Conservation (phyloP, 2,888 invertebrate genomes). For the Parnassius apollo region DNA sequence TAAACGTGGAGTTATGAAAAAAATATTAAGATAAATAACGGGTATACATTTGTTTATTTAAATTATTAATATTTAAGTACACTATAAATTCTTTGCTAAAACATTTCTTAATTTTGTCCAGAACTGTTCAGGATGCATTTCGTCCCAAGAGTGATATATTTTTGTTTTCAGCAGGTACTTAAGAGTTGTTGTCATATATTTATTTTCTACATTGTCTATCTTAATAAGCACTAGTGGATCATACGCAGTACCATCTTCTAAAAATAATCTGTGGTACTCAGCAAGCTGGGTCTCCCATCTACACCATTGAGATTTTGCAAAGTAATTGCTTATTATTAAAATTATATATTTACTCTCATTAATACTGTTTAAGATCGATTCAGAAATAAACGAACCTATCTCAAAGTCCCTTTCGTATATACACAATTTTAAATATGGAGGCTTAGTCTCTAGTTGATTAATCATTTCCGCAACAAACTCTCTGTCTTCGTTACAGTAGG, state of each 20-base stretch:
- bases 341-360: slow-evolving; percentile 84
- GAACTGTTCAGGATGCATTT: slow-evolving; percentile 63
- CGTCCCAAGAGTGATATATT: slow-evolving; percentile 83
- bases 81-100: slow-evolving; percentile 38
- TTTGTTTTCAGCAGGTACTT: slow-evolving; percentile 83
- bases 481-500: slow-evolving; percentile 82
- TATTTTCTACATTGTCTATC: slow-evolving; percentile 79
- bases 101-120: slow-evolving; percentile 67
- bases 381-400: slow-evolving; percentile 83
- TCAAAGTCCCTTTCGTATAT: slow-evolving; percentile 86
- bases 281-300: slow-evolving; percentile 86
- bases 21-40: too few species aligned
- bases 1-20: too few species aligned
- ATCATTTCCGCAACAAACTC: slow-evolving; percentile 83
- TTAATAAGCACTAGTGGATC: slow-evolving; percentile 83
- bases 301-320: slow-evolving; percentile 87
- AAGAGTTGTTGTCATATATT: slow-evolving; percentile 81
- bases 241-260: slow-evolving; percentile 78
- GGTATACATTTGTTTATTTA: too few species aligned
- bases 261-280: slow-evolving; percentile 83
- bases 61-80: neutral
- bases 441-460: slow-evolving; percentile 80
- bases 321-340: slow-evolving; percentile 84
- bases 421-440: slow-evolving; percentile 83
- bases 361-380: slow-evolving; percentile 84